These are phyloP conservation scores for Emydoidea blandingii DNA, from an alignment of 2,797 vertebrate species.

Conservation along the genomic window DNA sequence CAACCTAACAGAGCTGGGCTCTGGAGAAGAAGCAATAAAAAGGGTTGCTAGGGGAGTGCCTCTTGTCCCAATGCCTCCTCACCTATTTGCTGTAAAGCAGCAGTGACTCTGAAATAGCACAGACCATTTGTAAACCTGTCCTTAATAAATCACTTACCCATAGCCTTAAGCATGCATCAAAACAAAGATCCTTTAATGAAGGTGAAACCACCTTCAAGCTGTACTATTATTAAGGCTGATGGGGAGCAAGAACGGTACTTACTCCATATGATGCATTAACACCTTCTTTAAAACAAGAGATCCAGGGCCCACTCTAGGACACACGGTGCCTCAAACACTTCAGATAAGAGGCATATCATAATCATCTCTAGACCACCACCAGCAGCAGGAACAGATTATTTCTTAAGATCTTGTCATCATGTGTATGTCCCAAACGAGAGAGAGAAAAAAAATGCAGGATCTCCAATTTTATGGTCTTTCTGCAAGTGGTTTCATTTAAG, in stretches of 20 bases:
- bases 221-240: background rate
- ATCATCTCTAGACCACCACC: background rate
- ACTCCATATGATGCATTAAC: background rate
- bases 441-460: background rate
- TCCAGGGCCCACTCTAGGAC: background rate
- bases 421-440: background rate
- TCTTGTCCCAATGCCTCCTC: too few species aligned
- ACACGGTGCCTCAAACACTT: background rate
- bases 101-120: background rate
- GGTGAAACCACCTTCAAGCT: background rate
- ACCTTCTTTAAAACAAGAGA: too few species aligned
- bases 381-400: background rate
- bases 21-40: background rate
- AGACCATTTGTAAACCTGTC: background rate
- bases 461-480: background rate
- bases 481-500: background rate
- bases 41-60: background rate
- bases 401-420: background rate
- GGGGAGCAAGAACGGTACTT: background rate
- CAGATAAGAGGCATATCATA: background rate
- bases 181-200: background rate
- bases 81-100: background rate
- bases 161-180: background rate
- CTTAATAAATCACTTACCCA: background rate
- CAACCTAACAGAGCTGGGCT: background rate